Evolutionary conservation across 2,113 vertebrate genomes (phyloP).

Genomic region (Cyanistes caeruleus): DNA sequence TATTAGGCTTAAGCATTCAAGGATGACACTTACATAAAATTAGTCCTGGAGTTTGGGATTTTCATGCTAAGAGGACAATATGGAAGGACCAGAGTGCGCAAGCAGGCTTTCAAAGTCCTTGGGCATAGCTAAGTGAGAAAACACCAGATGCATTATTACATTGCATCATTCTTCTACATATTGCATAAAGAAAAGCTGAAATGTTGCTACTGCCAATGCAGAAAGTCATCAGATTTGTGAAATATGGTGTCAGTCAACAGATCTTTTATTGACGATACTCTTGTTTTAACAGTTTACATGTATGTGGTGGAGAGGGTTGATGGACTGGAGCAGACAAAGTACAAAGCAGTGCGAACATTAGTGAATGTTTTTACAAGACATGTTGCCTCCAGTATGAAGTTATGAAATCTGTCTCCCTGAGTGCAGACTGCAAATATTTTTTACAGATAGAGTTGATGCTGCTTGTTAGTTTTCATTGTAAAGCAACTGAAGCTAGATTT

Average conservation of each 20-base stretch:
- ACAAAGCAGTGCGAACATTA: conserved; percentile 2
- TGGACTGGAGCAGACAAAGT: conserved; percentile 35
- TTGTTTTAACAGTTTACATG: conserved; percentile 58
- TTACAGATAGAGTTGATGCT: conserved; percentile 2
- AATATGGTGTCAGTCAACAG: conserved; percentile 62
- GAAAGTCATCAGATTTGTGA: conserved; percentile 55
- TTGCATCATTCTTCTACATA: conserved; percentile 3
- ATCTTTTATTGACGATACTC: conserved; percentile 13
- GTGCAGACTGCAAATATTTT: neutral
- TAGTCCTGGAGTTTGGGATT: neutral
- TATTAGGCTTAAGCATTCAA: neutral
- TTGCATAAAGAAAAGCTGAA: conserved; percentile 43
- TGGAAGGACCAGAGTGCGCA: neutral
- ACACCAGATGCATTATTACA: conserved; percentile 2
- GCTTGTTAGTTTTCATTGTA: neutral
- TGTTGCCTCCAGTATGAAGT: conserved; percentile 27
- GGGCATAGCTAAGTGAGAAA: neutral
- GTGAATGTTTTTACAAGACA: conserved; percentile 42
- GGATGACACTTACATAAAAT: neutral
- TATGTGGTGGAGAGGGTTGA: conserved; percentile 29
- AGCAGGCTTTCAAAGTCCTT: neutral
- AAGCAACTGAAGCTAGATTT: neutral
- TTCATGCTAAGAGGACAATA: neutral
- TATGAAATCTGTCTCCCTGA: conserved; percentile 43
- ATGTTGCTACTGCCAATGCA: conserved; percentile 40